A percentile compares a stretch with the other conserved stretches of the same genome.
These are phyloP conservation scores for Enteromius mattozi DNA, from an alignment of 2,797 vertebrate genomes.

Conservation along the genomic window DNA sequence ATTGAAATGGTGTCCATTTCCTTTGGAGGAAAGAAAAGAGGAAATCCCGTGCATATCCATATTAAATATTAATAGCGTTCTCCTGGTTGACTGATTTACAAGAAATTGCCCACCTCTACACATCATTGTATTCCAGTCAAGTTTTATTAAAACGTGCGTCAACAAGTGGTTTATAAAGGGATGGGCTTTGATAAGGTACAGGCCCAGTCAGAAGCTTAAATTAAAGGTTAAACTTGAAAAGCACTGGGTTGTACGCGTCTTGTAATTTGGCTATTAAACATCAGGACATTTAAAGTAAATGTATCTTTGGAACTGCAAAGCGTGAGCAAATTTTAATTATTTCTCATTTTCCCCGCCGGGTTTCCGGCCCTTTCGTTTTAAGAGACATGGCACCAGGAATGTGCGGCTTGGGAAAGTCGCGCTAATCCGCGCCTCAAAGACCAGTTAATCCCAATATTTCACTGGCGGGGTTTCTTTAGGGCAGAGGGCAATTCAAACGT, in stretches of 20 bases:
- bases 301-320: conserved; percentile 46
- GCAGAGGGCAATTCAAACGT: conserved; percentile 69
- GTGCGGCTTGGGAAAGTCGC: conserved; percentile 70
- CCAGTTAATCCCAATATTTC: conserved; percentile 80
- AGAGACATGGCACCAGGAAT: conserved; percentile 67
- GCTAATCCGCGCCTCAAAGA: conserved; percentile 80
- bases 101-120: not conserved
- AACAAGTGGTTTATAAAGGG: conserved; percentile 12
- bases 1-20: not conserved
- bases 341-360: conserved; percentile 53
- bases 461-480: conserved; percentile 73
- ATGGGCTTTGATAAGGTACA: not conserved
- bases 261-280: conserved; percentile 44
- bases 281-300: conserved; percentile 45
- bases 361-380: conserved; percentile 70
- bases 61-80: not conserved
- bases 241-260: conserved; percentile 13
- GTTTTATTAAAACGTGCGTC: not conserved
- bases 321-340: conserved; percentile 58
- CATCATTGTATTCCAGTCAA: not conserved
- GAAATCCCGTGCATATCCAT: not conserved
- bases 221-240: conserved; percentile 19
- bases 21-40: not conserved
- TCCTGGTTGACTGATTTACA: conserved; percentile 20
- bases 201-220: not conserved